Evolutionary conservation across 2,888 invertebrate genomes (phyloP).

Genomic region (Calameuta idolon): DNA sequence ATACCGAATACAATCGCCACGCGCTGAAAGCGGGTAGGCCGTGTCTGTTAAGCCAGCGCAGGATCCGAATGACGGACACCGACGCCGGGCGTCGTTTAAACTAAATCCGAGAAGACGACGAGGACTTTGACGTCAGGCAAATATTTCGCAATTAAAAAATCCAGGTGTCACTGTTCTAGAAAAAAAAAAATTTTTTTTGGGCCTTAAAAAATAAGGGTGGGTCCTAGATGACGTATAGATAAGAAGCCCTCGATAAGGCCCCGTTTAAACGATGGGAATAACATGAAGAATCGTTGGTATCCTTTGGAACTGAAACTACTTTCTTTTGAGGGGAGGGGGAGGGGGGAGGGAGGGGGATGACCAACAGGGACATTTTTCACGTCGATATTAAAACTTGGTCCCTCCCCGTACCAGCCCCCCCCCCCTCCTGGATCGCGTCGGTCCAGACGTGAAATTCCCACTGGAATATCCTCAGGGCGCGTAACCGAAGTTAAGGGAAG

Average conservation of each 20-base stretch:
- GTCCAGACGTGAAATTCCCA: not conserved
- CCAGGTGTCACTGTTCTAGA: too few relatives aligned
- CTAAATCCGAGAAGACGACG: too few relatives aligned
- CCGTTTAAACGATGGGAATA: too few relatives aligned
- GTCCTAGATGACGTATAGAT: too few relatives aligned
- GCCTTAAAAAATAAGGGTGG: too few relatives aligned
- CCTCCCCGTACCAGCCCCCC: not conserved
- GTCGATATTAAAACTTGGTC: slow-evolving; percentile 1
- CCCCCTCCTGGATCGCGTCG: not conserved
- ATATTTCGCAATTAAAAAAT: too few relatives aligned
- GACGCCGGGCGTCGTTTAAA: not conserved
- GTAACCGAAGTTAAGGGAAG: not conserved
- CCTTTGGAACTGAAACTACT: too few relatives aligned
- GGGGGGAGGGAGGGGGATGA: not conserved
- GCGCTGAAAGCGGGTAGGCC: slow-evolving; percentile 30
- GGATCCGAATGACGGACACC: slow-evolving; percentile 1
- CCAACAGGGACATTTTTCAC: not conserved
- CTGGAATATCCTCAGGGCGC: not conserved
- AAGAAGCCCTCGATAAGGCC: too few relatives aligned
- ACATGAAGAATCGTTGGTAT: too few relatives aligned
- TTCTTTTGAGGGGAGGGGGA: too few relatives aligned
- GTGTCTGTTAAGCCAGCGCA: slow-evolving; percentile 7
- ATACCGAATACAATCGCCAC: slow-evolving; percentile 44
- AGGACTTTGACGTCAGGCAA: too few relatives aligned
- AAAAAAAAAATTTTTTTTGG: too few relatives aligned